Base-by-base conservation (phyloP, 2,113 vertebrate genomes). In the Bos javanicus region DNA sequence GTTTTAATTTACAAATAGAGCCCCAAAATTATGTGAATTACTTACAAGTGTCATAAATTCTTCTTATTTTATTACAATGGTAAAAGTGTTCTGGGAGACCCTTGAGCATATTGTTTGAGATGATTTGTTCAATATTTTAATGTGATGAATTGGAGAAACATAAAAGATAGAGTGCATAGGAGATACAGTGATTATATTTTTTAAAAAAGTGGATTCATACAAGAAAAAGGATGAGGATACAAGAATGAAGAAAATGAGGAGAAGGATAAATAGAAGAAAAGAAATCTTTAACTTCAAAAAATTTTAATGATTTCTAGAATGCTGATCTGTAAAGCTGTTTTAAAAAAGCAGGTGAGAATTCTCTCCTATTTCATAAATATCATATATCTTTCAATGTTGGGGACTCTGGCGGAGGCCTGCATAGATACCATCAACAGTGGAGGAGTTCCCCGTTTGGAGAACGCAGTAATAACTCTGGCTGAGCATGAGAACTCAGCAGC, bases 401-500 rank as follows among this genome's bases (percentile, higher is more conserved):
- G 95, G 7, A 59, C 5, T 5, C 57, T 59, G 57, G 57, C 28
- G 57, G 11, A 59, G 57, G 57, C 57, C 9, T 59, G 28, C 5
- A 6, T 60, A 28, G 11, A 60, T 13, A 26, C 59, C 59, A 60
- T 28, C 59, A 60, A 60, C 9, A 98, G 95, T 16, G 98, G 98
- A 11, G 33, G 15, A 0, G 71, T 98, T 4, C 98, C 98, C 6
- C 98, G 98, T 88, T 62, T 99, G 83, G 98, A 99, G 90, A 98
- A 39, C 0, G 96, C 98, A 0, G 98, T 99, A 86, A 89, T 90
- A 56, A 89, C 97, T 28, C 91, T 99, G 98, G 96, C 98, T 0
- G 36, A 97, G 81, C 86, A 54, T 9, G 98, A 99, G 96, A 99
- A 99, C 26, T 54, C 97, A 23, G 92, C 43, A 0, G 26, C 1